phyloP scores from a whole-genome alignment of 2,113 vertebrate genomes.

The Upupa epops region DNA sequence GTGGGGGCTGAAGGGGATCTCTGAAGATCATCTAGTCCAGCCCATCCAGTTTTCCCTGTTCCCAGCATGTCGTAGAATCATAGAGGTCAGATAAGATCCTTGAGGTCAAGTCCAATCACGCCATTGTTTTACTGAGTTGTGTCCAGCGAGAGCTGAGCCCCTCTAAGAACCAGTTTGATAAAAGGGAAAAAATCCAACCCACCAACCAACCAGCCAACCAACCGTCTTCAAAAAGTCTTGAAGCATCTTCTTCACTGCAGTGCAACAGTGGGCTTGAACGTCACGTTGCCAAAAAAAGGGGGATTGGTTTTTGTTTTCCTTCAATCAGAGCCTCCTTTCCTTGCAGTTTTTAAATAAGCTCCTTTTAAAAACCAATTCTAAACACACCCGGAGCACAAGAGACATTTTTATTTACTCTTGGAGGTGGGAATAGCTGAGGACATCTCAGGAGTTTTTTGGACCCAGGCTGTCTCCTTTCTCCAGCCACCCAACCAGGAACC shows the following conservation, averaged over 20 bases:
- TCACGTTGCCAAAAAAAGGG: not conserved
- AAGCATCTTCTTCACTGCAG: not conserved
- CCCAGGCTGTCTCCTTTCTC: not conserved
- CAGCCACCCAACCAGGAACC: not conserved
- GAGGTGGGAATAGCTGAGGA: not conserved
- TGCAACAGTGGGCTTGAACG: not conserved
- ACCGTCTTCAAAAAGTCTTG: not conserved
- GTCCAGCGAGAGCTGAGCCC: not conserved
- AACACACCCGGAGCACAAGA: not conserved
- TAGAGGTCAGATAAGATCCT: too few relatives aligned
- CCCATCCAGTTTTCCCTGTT: not conserved
- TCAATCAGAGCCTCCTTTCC: not conserved
- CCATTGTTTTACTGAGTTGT: not conserved
- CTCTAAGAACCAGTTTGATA: not conserved
- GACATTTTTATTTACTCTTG: accelerated
- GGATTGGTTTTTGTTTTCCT: not conserved
- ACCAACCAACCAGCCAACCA: too few relatives aligned
- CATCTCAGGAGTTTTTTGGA: not conserved
- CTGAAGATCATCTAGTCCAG: too few relatives aligned
- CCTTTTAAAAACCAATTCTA: not conserved
- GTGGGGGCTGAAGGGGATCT: too few relatives aligned
- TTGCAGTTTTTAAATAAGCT: not conserved
- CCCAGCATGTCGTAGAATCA: accelerated
- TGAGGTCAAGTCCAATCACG: not conserved
- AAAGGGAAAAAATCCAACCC: not conserved